A percentile compares a stretch with the other conserved stretches of the same genome.
phyloP scores from a whole-genome alignment of 2,888 invertebrate species.

The Epistrophella euchroma region DNA sequence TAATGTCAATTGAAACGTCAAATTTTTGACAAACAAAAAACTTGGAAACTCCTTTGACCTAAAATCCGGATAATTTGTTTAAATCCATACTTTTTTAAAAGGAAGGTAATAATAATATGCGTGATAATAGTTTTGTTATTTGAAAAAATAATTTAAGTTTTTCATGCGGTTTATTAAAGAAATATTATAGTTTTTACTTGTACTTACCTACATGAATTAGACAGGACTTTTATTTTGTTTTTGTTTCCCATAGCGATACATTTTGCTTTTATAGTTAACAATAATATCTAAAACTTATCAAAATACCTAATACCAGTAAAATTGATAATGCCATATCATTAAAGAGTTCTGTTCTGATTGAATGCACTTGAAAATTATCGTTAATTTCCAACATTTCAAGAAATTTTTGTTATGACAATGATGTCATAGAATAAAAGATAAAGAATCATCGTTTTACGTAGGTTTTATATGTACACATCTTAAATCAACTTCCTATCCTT shows the following conservation, averaged over 20 bases:
- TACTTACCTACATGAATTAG: neutral
- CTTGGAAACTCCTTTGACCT: conserved; percentile 3
- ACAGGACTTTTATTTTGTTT: neutral
- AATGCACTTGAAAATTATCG: conserved; percentile 2
- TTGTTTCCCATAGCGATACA: neutral
- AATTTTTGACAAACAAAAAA: conserved; percentile 9
- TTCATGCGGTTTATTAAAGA: neutral
- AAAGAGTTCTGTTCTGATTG: neutral
- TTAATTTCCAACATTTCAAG: neutral
- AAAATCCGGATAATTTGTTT: neutral
- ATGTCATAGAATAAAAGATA: conserved; percentile 2
- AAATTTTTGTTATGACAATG: neutral
- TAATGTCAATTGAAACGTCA: conserved; percentile 1
- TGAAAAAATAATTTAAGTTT: neutral
- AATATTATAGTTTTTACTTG: neutral
- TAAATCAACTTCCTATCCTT: neutral
- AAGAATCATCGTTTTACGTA: conserved; percentile 14
- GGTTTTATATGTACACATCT: neutral
- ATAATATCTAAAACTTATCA: neutral
- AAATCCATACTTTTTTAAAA: neutral
- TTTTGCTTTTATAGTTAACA: neutral
- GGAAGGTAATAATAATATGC: neutral
- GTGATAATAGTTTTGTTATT: neutral
- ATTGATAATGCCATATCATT: neutral
- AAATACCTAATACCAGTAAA: neutral